Evolutionary conservation across 1,140 invertebrate species (phyloP).

Genomic region (Drosophila lowei): DNA sequence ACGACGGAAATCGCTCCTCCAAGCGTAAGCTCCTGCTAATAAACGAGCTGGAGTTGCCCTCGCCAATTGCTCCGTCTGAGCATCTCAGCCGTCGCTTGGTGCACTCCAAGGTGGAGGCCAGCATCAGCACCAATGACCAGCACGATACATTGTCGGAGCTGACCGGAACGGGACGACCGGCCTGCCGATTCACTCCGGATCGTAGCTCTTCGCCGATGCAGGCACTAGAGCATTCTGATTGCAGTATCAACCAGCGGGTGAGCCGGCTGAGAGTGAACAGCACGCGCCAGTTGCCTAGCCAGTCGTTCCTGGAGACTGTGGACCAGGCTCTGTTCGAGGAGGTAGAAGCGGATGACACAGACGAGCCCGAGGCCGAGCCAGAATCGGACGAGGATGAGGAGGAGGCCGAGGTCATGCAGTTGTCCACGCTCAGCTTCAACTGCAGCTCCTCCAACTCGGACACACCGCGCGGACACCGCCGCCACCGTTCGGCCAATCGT

Average conservation of each 20-base stretch:
- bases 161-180: conserved; percentile 7
- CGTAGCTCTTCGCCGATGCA: conserved; percentile 71
- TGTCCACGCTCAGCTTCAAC: conserved; percentile 63
- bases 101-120: conserved; percentile 41
- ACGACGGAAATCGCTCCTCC: conserved; percentile 42
- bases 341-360: conserved; percentile 27
- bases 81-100: conserved; percentile 50
- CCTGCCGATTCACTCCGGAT: conserved; percentile 70
- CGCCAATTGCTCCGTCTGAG: conserved; percentile 66
- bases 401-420: conserved; percentile 67
- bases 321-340: conserved; percentile 23
- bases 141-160: conserved; percentile 51
- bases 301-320: conserved; percentile 9
- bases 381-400: conserved; percentile 38
- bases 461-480: conserved; percentile 65
- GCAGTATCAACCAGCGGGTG: conserved; percentile 67
- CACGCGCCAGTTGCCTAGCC: conserved; percentile 19
- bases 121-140: conserved; percentile 19
- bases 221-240: conserved; percentile 53
- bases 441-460: conserved; percentile 77
- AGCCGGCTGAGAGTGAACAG: conserved; percentile 63
- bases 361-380: conserved; percentile 12
- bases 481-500: conserved; percentile 68
- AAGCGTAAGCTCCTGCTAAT: conserved; percentile 51
- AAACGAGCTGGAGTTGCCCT: conserved; percentile 60